phyloP scores from a whole-genome alignment of 2,113 vertebrate genomes.

The Pangasianodon gigas region DNA sequence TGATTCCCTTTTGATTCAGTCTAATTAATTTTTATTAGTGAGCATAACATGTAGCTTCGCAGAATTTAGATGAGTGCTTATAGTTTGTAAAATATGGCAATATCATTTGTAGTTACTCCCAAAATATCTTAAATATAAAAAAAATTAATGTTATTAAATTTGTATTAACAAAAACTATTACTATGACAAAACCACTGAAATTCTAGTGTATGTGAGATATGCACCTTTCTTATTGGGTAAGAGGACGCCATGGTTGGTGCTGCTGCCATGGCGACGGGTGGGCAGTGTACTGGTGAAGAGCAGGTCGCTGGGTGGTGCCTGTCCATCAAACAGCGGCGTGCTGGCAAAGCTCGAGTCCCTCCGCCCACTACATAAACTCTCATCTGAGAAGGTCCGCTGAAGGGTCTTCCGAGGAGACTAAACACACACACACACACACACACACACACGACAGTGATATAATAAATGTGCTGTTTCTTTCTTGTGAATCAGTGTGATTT shows the following conservation, averaged over 20 bases:
- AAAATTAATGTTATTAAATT: neutral
- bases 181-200: neutral
- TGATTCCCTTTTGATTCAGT: neutral
- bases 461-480: neutral
- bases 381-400: slow-evolving; percentile 88
- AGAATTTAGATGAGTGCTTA: neutral
- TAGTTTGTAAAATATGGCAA: neutral
- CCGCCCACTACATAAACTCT: slow-evolving; percentile 88
- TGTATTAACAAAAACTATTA: neutral
- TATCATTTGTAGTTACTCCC: neutral
- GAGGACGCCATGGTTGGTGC: slow-evolving; percentile 57
- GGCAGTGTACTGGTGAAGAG: slow-evolving; percentile 88
- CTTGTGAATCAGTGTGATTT: neutral
- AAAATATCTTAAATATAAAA: neutral
- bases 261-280: slow-evolving; percentile 71
- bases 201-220: neutral
- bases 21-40: neutral
- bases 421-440: slow-evolving; percentile 25
- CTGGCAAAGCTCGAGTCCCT: slow-evolving; percentile 78
- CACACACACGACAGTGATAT: neutral
- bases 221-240: slow-evolving; percentile 79
- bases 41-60: neutral
- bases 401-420: slow-evolving; percentile 81
- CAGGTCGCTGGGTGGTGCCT: slow-evolving; percentile 70
- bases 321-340: slow-evolving; percentile 67